Conservation (phyloP, 1,140 invertebrate genomes). For the Sycobia sp. region DNA sequence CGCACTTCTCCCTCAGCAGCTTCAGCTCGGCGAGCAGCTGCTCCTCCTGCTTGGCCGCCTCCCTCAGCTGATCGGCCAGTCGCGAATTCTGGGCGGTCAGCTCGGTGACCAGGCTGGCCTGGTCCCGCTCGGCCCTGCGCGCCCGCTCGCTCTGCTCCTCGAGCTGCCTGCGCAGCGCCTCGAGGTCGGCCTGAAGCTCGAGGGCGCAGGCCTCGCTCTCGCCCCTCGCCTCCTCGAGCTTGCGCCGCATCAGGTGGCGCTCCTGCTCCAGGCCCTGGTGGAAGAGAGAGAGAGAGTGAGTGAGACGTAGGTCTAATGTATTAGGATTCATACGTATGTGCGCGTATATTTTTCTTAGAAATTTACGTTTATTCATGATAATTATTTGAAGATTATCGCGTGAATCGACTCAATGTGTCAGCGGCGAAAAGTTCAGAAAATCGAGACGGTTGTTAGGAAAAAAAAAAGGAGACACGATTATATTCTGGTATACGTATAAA, state of each 20-base stretch:
- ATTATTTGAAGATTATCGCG: too few species aligned
- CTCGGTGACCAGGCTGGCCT: constrained; percentile 78
- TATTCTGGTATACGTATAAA: too few species aligned
- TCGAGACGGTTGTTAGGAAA: too few species aligned
- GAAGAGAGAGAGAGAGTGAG: background rate
- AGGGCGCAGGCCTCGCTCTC: constrained; percentile 88
- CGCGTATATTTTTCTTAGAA: too few species aligned
- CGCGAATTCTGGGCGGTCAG: constrained; percentile 89
- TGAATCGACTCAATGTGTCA: too few species aligned
- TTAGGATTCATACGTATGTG: too few species aligned
- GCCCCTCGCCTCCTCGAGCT: constrained; percentile 80
- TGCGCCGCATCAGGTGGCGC: constrained; percentile 82
- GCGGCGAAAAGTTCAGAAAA: too few species aligned
- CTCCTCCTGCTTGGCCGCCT: constrained; percentile 80
- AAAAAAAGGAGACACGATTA: too few species aligned
- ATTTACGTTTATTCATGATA: too few species aligned
- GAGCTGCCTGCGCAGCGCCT: constrained; percentile 73
- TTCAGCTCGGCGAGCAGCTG: constrained; percentile 81
- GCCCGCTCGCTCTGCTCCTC: constrained; percentile 73
- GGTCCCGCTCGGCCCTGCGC: constrained; percentile 76
- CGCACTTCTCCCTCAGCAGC: constrained; percentile 81
- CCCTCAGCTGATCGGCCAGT: constrained; percentile 84
- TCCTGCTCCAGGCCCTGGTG: constrained; percentile 90
- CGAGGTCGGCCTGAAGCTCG: constrained; percentile 87
- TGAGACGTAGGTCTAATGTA: background rate